Conservation (phyloP, 2,797 vertebrate species). For the Eupleurogrammus muticus region DNA sequence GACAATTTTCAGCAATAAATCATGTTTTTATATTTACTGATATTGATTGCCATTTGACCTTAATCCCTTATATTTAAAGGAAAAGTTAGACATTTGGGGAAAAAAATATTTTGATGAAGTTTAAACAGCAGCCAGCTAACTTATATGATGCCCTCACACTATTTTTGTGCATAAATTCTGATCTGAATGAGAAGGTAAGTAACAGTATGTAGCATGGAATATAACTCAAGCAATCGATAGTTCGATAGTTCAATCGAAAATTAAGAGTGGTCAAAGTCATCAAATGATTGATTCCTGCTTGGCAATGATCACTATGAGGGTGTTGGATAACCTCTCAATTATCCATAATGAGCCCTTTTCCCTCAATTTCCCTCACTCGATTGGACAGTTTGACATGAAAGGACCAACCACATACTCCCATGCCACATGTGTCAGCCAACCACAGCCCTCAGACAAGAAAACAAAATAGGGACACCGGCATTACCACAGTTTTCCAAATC, state of each 20-base stretch:
- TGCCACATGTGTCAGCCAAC: conserved; percentile 61
- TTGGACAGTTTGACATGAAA: conserved; percentile 56
- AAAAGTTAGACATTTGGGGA: too few relatives aligned
- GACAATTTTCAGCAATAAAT: conserved; percentile 72
- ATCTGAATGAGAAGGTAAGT: background rate
- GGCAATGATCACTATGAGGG: background rate
- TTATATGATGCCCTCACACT: background rate
- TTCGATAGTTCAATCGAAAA: background rate
- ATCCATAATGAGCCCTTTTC: conserved; percentile 45
- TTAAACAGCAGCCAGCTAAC: too few relatives aligned
- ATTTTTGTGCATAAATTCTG: background rate
- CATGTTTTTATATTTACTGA: conserved; percentile 64
- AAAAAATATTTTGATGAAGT: too few relatives aligned
- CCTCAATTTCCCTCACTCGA: conserved; percentile 53
- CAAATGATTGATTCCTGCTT: conserved; percentile 29
- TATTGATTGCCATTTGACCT: conserved; percentile 28
- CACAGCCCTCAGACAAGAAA: conserved; percentile 73
- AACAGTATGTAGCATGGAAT: background rate
- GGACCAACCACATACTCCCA: conserved; percentile 60
- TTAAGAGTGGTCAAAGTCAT: background rate
- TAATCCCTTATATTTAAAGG: conserved; percentile 3
- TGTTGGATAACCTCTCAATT: conserved; percentile 31
- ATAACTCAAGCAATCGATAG: background rate
- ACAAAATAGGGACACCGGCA: conserved; percentile 70
- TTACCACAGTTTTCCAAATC: conserved; percentile 78